Evolutionary conservation across 2,113 vertebrate genomes (phyloP).

Genomic region (Rhinolophus ferrumequinum): DNA sequence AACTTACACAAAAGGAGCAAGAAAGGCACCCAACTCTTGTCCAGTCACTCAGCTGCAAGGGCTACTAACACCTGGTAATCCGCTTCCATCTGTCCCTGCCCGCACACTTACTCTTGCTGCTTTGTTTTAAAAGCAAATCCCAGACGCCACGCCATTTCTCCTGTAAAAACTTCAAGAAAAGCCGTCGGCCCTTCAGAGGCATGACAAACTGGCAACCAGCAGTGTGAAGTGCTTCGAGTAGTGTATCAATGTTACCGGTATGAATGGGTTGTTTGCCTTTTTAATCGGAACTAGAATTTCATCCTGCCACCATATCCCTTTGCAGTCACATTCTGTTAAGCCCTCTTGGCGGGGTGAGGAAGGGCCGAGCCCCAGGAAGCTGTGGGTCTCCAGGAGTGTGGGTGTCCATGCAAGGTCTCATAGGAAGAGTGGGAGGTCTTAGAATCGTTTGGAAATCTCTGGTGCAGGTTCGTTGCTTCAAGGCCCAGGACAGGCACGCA

Average conservation of each 20-base stretch:
- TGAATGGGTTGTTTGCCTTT: background rate
- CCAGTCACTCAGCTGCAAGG: background rate
- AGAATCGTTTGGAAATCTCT: background rate
- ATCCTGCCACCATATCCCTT: background rate
- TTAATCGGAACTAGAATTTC: background rate
- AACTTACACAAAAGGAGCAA: background rate
- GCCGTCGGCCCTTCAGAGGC: background rate
- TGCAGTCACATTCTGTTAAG: background rate
- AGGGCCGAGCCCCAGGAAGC: background rate
- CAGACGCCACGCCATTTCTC: background rate
- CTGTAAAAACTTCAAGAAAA: background rate
- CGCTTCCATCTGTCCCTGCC: background rate
- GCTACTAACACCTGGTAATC: background rate
- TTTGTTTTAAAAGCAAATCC: background rate
- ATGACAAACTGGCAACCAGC: fast-evolving
- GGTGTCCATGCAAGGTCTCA: fast-evolving
- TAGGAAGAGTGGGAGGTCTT: background rate
- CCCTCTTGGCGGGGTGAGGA: background rate
- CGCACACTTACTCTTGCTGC: fast-evolving
- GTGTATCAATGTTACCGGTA: background rate
- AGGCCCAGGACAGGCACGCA: background rate
- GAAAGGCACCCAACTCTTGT: too few species aligned
- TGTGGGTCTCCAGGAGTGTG: background rate
- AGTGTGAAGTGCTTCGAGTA: fast-evolving
- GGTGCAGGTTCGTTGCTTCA: background rate